A percentile compares a stretch with the other conserved stretches of the same genome.
These are phyloP conservation scores for Theodoxus fluviatilis DNA, from an alignment of 2,888 invertebrate species.

Conservation along the genomic window DNA sequence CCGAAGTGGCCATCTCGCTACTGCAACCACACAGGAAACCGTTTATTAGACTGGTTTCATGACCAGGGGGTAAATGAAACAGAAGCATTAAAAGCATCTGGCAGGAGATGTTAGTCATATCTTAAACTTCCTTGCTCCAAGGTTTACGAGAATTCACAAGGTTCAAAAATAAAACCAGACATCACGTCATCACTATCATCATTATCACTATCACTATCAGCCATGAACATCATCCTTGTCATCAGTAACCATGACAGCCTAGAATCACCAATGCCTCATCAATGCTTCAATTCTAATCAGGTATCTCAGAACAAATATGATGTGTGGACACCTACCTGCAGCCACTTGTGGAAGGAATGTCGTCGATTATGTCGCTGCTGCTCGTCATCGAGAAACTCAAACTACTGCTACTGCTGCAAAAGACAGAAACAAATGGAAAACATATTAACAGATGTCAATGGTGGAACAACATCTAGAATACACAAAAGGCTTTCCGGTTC, in stretches of 20 bases:
- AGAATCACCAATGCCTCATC: no score
- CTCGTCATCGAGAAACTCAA: slow-evolving; percentile 49
- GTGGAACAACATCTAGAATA: no score
- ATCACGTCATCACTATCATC: not conserved
- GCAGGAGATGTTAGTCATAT: no score
- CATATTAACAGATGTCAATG: not conserved
- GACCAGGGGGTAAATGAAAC: not conserved
- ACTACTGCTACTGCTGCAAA: slow-evolving; percentile 44
- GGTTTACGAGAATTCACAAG: no score
- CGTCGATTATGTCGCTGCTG: slow-evolving; percentile 45
- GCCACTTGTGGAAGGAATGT: slow-evolving; percentile 52
- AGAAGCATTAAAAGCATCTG: not conserved
- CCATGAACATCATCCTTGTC: no score
- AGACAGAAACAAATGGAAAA: not conserved
- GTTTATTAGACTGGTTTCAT: no score
- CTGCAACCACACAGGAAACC: slow-evolving; percentile 32
- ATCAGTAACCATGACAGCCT: no score
- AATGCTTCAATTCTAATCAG: no score
- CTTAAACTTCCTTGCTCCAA: no score
- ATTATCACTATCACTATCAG: no score
- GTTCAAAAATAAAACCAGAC: not conserved
- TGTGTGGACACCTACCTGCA: slow-evolving; percentile 46
- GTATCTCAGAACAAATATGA: no score
- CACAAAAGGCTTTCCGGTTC: no score
- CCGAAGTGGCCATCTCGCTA: slow-evolving; percentile 46